A percentile compares a stretch with the other conserved stretches of the same genome.
phyloP scores from a whole-genome alignment of 2,797 vertebrate species.

The Dendrocincla fuliginosa region DNA sequence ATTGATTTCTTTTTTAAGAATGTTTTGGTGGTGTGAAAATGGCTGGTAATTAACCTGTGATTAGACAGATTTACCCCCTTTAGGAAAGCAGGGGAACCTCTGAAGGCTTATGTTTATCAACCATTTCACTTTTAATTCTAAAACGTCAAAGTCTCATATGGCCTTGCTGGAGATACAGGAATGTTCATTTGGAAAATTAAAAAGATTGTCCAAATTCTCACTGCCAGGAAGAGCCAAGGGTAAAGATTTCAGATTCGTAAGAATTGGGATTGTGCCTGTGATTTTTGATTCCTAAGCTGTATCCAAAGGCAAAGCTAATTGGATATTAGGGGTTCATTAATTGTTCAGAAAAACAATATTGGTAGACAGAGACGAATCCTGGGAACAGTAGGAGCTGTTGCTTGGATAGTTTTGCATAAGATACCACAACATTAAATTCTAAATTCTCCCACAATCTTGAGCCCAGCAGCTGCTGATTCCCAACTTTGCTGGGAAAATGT shows the following conservation, averaged over 20 bases:
- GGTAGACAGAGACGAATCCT: background rate
- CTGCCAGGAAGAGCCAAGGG: background rate
- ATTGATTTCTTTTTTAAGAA: conserved; percentile 33
- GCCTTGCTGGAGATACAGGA: background rate
- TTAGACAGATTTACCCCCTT: conserved; percentile 14
- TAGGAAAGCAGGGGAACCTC: background rate
- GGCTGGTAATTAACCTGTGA: background rate
- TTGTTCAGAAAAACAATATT: background rate
- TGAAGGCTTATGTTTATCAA: conserved; percentile 1
- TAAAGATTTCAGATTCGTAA: background rate
- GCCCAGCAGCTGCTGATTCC: background rate
- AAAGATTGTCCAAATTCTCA: background rate
- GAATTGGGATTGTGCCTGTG: background rate
- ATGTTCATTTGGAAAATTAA: background rate
- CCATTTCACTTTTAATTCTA: background rate
- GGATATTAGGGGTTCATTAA: background rate
- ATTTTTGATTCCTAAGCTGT: background rate
- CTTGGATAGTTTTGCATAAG: background rate
- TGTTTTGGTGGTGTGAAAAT: background rate
- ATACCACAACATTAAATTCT: background rate
- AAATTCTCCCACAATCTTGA: background rate
- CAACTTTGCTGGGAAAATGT: background rate
- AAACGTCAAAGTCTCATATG: background rate
- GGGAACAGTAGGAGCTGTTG: background rate
- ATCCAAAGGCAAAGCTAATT: background rate